Evolutionary conservation across 2,113 vertebrate species (phyloP).

Genomic region (Variabilichromis moorii): DNA sequence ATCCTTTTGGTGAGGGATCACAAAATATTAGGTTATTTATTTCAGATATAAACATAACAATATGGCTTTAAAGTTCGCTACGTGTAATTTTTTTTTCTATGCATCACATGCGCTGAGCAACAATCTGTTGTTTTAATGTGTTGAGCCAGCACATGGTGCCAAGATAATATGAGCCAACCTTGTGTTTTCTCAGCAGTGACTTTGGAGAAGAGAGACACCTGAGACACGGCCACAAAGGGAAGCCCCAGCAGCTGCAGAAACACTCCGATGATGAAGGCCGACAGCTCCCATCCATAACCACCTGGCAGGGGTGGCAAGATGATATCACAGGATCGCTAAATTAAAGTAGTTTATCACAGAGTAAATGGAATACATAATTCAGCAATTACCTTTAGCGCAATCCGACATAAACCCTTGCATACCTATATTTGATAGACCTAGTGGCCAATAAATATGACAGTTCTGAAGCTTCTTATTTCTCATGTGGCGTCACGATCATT

Average conservation of each 20-base stretch:
- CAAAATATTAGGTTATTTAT: neutral
- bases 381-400: neutral
- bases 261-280: slow-evolving; percentile 73
- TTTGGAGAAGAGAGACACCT: slow-evolving; percentile 84
- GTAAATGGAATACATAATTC: neutral
- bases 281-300: slow-evolving; percentile 68
- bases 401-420: neutral
- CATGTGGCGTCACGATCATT: neutral
- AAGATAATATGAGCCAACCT: slow-evolving; percentile 55
- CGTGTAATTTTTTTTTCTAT: neutral
- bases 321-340: neutral
- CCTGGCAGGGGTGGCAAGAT: slow-evolving; percentile 18
- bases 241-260: slow-evolving; percentile 82
- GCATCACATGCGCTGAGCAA: neutral
- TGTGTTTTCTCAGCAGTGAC: slow-evolving; percentile 79
- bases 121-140: neutral
- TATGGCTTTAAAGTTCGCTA: neutral
- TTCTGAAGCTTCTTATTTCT: neutral
- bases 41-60: neutral
- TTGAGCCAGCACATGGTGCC: neutral
- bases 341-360: neutral
- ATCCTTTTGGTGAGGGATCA: slow-evolving; percentile 54
- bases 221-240: slow-evolving; percentile 79
- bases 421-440: neutral
- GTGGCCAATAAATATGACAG: neutral